phyloP scores from a whole-genome alignment of 2,113 vertebrate species.

The Microcebus jonahi region DNA sequence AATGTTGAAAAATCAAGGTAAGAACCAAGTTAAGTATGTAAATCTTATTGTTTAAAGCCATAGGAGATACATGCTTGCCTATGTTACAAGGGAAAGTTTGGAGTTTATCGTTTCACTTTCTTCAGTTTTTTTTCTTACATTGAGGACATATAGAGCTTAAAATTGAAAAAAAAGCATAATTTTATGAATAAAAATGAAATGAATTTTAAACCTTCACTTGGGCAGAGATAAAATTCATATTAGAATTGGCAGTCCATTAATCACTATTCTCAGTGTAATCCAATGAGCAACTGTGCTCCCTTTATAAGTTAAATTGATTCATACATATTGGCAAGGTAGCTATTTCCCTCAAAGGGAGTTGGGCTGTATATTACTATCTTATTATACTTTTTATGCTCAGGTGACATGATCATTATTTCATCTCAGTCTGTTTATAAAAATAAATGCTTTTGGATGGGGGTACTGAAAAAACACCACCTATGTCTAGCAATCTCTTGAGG shows the following conservation, averaged over 20 bases:
- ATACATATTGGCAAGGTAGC: constrained; percentile 73
- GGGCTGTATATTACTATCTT: constrained; percentile 72
- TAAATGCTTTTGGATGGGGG: constrained; percentile 49
- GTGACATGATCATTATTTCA: constrained; percentile 71
- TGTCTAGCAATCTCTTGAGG: constrained; percentile 12
- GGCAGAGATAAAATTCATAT: constrained; percentile 55
- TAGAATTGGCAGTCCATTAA: constrained; percentile 68
- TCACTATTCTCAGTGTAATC: constrained; percentile 40
- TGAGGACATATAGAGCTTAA: constrained; percentile 6
- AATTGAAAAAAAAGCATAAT: neutral
- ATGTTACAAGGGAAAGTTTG: neutral
- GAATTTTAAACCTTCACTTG: constrained; percentile 58
- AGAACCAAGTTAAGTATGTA: neutral
- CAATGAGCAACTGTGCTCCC: constrained; percentile 7
- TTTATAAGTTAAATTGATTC: constrained; percentile 72
- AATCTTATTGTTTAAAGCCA: constrained; percentile 12
- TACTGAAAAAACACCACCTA: neutral
- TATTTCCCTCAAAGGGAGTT: constrained; percentile 65
- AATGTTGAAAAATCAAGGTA: neutral
- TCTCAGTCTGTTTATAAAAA: constrained; percentile 59
- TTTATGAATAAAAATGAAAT: constrained; percentile 60
- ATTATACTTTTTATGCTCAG: constrained; percentile 59
- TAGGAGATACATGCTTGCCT: neutral
- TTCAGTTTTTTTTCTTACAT: neutral
- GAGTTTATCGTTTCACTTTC: neutral